Conservation (phyloP, 2,797 vertebrate species). For the Liparis tanakae region DNA sequence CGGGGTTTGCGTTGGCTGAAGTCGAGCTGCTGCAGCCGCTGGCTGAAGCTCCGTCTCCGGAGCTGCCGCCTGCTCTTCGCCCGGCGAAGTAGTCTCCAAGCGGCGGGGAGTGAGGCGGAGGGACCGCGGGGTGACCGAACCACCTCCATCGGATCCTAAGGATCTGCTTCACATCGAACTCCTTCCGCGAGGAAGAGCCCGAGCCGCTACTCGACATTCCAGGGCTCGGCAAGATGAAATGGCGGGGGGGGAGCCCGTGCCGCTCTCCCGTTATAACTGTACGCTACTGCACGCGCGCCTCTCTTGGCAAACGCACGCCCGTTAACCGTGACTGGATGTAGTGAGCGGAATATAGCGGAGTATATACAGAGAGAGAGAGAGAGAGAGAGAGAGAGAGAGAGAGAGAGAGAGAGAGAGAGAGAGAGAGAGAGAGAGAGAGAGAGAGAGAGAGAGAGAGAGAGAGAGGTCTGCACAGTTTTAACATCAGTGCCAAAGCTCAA, state of each 20-base stretch:
- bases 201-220: slow-evolving; percentile 91
- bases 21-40: slow-evolving; percentile 65
- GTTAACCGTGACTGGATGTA: slow-evolving; percentile 76
- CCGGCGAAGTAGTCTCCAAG: slow-evolving; percentile 88
- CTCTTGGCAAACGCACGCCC: slow-evolving; percentile 90
- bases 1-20: slow-evolving; percentile 47
- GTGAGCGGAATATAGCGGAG: slow-evolving; percentile 46
- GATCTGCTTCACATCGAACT: slow-evolving; percentile 99
- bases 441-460: not conserved
- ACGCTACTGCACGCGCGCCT: slow-evolving; percentile 78
- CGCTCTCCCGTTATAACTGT: slow-evolving; percentile 50
- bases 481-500: slow-evolving; percentile 31
- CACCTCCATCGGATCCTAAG: slow-evolving; percentile 98
- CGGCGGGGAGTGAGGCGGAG: slow-evolving; percentile 87
- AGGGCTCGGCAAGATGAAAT: slow-evolving; percentile 69
- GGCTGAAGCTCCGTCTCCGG: slow-evolving; percentile 71
- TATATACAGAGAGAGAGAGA: slow-evolving; percentile 4
- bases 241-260: slow-evolving; percentile 68
- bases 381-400: slow-evolving; percentile 23
- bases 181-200: slow-evolving; percentile 89
- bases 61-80: slow-evolving; percentile 73
- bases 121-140: slow-evolving; percentile 93
- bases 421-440: slow-evolving; percentile 16
- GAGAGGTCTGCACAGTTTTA: slow-evolving; percentile 28
- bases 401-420: not conserved